Percentiles rank a stretch among this genome's conserved stretches.
phyloP scores from a whole-genome alignment of 1,140 invertebrate genomes.

The Trichonephila clavipes region DNA sequence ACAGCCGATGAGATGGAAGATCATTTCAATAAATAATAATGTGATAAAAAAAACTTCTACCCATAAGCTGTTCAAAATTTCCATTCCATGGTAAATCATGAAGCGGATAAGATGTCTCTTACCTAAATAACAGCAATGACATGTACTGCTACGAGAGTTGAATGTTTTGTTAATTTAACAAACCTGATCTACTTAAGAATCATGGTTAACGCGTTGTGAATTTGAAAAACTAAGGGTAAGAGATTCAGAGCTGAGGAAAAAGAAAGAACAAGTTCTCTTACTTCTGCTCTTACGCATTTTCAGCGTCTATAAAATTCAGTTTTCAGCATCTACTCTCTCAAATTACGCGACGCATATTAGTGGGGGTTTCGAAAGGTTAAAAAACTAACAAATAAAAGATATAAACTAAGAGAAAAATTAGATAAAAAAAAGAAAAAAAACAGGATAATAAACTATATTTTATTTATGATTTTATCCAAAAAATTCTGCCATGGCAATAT shows the following conservation, averaged over 20 bases:
- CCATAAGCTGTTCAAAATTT: background rate
- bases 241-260: background rate
- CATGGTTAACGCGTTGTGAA: background rate
- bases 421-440: too few relatives aligned
- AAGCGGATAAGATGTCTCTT: background rate
- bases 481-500: too few relatives aligned
- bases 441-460: too few relatives aligned
- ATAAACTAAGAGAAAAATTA: too few relatives aligned
- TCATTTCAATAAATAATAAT: background rate
- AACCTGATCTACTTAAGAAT: background rate
- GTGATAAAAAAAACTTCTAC: background rate
- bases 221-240: background rate
- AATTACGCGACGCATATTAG: too few relatives aligned
- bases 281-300: background rate
- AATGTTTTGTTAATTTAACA: background rate
- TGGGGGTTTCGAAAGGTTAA: too few relatives aligned
- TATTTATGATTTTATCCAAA: too few relatives aligned
- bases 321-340: background rate
- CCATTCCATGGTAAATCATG: background rate
- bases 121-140: background rate
- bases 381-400: too few relatives aligned
- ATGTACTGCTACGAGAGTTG: background rate
- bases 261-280: background rate
- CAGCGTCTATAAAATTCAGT: background rate
- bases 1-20: background rate